These are phyloP conservation scores for Tyto alba DNA, from an alignment of 2,113 vertebrate species.

Conservation along the genomic window DNA sequence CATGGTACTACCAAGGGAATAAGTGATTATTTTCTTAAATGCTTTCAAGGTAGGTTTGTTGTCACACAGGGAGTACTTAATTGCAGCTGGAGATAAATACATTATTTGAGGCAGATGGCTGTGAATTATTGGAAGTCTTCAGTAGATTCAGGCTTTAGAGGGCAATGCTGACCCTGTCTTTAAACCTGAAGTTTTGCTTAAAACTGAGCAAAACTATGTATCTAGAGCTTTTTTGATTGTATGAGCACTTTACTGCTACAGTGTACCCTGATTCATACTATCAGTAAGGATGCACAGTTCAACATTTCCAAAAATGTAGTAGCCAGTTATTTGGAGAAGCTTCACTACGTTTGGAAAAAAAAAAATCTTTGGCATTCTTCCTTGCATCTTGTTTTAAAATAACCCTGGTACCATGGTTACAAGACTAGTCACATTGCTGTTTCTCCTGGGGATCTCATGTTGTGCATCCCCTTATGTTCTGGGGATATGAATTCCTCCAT, in stretches of 20 bases:
- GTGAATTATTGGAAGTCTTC: neutral
- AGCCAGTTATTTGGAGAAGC: neutral
- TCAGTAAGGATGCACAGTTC: neutral
- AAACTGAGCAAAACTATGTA: neutral
- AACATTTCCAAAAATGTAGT: neutral
- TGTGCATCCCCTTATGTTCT: constrained; percentile 22
- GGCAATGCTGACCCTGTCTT: neutral
- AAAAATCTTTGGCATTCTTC: neutral
- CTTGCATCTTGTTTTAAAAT: constrained; percentile 40
- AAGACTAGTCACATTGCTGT: neutral
- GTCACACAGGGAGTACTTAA: neutral
- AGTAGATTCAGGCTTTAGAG: neutral
- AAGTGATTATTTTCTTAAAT: neutral
- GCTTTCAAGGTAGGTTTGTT: neutral
- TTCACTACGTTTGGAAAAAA: neutral
- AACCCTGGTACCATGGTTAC: constrained; percentile 40
- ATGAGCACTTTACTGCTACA: neutral
- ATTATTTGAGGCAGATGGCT: neutral
- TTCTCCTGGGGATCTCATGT: neutral
- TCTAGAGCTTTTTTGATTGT: rapidly evolving
- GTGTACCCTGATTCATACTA: neutral
- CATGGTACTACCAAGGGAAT: neutral
- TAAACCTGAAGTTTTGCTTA: neutral
- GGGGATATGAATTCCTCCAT: neutral
- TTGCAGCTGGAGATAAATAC: neutral